phyloP scores from a whole-genome alignment of 2,888 invertebrate genomes.

The Isoperla grammatica region DNA sequence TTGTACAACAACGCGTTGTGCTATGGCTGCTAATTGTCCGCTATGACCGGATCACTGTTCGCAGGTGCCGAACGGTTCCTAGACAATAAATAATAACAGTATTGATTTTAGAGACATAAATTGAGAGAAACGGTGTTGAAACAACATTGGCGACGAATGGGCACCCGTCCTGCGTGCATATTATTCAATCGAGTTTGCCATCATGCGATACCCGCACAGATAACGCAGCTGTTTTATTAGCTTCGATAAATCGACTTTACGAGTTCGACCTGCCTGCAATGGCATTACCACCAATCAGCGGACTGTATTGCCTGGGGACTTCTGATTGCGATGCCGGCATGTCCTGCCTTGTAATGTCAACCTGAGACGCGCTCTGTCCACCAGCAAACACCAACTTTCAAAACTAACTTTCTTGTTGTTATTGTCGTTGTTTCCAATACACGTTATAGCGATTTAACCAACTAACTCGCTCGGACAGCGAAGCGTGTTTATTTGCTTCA shows the following conservation, averaged over 20 bases:
- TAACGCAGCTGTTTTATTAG: conserved; percentile 7
- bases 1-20: too few relatives aligned
- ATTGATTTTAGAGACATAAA: conserved; percentile 15
- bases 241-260: conserved; percentile 14
- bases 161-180: neutral
- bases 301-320: neutral
- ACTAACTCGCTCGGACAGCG: too few relatives aligned
- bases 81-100: conserved; percentile 1
- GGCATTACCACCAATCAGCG: conserved; percentile 12
- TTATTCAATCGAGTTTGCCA: conserved; percentile 3
- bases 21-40: too few relatives aligned
- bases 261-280: conserved; percentile 8
- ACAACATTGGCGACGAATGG: conserved; percentile 11
- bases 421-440: too few relatives aligned
- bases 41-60: too few relatives aligned
- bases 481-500: too few relatives aligned
- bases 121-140: conserved; percentile 16
- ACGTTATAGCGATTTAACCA: too few relatives aligned
- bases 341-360: neutral
- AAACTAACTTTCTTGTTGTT: too few relatives aligned
- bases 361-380: too few relatives aligned
- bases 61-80: too few relatives aligned
- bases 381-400: too few relatives aligned
- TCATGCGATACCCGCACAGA: neutral
- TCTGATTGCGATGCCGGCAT: neutral